Evolutionary conservation across 2,113 vertebrate species (phyloP).

Genomic region (Phycodurus eques): DNA sequence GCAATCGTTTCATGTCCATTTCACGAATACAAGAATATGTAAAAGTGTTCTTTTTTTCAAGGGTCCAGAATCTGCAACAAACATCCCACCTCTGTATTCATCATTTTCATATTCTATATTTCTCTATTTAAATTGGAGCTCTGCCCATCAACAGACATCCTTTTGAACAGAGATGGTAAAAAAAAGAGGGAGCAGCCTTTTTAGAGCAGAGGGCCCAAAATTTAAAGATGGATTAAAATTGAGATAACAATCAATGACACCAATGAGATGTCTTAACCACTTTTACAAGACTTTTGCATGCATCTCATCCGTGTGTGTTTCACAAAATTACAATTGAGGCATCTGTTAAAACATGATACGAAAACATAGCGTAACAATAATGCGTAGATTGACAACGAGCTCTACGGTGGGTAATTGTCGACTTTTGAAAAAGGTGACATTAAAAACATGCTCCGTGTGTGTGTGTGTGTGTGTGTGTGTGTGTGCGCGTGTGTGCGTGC

Average conservation of each 20-base stretch:
- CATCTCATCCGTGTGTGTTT: no score
- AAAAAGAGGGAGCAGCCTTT: background rate
- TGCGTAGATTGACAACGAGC: slow-evolving; percentile 37
- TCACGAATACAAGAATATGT: background rate
- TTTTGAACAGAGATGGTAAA: background rate
- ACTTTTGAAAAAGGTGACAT: slow-evolving; percentile 30
- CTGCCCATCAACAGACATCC: background rate
- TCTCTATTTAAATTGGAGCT: no score
- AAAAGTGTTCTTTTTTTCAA: background rate
- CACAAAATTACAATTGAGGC: no score
- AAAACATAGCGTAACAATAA: background rate
- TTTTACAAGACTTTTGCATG: no score
- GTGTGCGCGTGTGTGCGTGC: slow-evolving; percentile 7
- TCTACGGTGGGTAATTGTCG: slow-evolving; percentile 43
- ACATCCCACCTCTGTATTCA: background rate
- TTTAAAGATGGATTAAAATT: no score
- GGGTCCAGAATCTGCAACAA: background rate
- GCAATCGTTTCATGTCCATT: background rate
- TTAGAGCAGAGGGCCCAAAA: no score
- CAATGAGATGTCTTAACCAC: background rate
- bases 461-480: background rate
- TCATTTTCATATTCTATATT: no score
- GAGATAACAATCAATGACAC: background rate
- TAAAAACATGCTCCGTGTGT: slow-evolving; percentile 16
- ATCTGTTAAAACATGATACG: background rate